A percentile compares a stretch with the other conserved stretches of the same genome.
These are phyloP conservation scores for Ferrisia virgata DNA, from an alignment of 2,888 invertebrate genomes.

Conservation along the genomic window DNA sequence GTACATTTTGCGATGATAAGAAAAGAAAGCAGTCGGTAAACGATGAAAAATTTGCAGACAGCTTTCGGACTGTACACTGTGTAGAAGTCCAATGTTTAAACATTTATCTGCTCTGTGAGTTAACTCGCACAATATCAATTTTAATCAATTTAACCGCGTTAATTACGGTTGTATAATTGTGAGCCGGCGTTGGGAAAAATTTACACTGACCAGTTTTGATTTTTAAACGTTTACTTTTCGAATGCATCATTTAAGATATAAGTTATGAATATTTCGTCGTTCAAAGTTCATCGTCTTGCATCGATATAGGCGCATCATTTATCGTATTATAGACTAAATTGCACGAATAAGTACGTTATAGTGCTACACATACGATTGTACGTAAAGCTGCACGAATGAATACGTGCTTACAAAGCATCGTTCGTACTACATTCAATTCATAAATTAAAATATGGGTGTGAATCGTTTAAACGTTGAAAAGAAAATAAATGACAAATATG, in stretches of 20 bases:
- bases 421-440: not conserved
- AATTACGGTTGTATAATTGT: not conserved
- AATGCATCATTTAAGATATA: not conserved
- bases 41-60: not conserved
- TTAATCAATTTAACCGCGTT: slow-evolving; percentile 19
- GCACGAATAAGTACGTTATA: too few relatives aligned
- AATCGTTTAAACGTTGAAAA: not conserved
- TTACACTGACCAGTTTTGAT: not conserved
- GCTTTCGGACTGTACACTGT: too few relatives aligned
- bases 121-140: not conserved
- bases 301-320: too few relatives aligned
- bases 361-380: too few relatives aligned
- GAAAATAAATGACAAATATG: not conserved
- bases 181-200: too few relatives aligned
- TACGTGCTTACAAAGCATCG: not conserved
- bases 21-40: not conserved
- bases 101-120: not conserved
- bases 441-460: slow-evolving; percentile 9
- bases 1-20: not conserved
- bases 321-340: too few relatives aligned
- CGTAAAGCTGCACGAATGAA: not conserved
- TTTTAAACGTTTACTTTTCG: not conserved
- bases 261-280: not conserved
- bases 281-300: not conserved
- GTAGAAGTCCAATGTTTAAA: slow-evolving; percentile 1